Percentiles rank a stretch among this genome's conserved stretches.
Conservation (phyloP, 2,888 invertebrate species). For the Hirtodrosophila trivittata region DNA sequence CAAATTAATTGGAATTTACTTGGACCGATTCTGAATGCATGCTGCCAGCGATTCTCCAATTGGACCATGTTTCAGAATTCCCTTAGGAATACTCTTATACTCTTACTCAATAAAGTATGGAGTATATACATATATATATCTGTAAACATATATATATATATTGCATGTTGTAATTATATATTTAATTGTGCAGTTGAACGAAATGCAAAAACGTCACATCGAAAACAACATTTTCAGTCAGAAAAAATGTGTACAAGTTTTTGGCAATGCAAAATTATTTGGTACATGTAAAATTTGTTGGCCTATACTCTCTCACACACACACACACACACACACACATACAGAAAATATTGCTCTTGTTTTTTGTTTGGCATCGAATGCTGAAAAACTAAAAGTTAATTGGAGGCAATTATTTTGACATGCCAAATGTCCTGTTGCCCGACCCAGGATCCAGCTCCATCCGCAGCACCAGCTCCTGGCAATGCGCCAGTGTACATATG, state of each 20-base stretch:
- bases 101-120: too few species aligned
- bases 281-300: conserved; percentile 40
- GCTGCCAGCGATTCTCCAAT: too few species aligned
- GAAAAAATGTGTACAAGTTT: conserved; percentile 7
- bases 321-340: conserved; percentile 12
- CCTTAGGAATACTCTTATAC: too few species aligned
- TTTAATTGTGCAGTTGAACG: too few species aligned
- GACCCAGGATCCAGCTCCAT: background rate
- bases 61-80: too few species aligned
- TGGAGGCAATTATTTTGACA: conserved; percentile 76
- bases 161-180: too few species aligned
- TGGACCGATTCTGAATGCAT: too few species aligned
- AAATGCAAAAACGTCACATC: too few species aligned
- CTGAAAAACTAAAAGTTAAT: conserved; percentile 69
- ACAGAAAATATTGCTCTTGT: conserved; percentile 21
- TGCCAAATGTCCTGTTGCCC: conserved; percentile 64
- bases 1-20: too few species aligned
- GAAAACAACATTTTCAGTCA: too few species aligned
- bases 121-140: too few species aligned
- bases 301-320: conserved; percentile 10
- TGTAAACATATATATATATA: too few species aligned
- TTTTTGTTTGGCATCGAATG: conserved; percentile 29
- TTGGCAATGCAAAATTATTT: conserved; percentile 63
- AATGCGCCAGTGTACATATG: conserved; percentile 44
- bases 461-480: conserved; percentile 36